Evolutionary conservation across 2,113 vertebrate species (phyloP), one percentile per base, ranked within the genome.

Genomic region (Plestiodon gilberti): DNA sequence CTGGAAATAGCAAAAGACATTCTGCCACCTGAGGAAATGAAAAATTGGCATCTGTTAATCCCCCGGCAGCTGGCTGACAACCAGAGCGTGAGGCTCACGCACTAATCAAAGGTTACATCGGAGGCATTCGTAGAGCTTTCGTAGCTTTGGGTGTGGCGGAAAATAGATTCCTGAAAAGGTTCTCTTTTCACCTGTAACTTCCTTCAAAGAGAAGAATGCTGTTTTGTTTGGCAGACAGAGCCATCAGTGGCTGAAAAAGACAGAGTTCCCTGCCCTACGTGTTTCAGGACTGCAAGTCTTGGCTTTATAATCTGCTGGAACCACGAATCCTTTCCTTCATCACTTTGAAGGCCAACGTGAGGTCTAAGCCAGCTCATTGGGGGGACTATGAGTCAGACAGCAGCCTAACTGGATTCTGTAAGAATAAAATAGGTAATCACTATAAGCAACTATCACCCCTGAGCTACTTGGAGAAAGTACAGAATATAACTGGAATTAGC

Each of bases 1-100:
- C 61, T 67, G 65, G 52, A 82, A 87, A 83, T 71, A 92, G 90
- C 61, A 87, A 81, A 10, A 89, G 74, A 79, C 76, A 75, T 79
- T 30, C 33, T 70, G 30, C 35, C 84, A 35, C 43, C 23, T 1
- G 1, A 28, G 83, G 64, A 0, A 0, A 33, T 83, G 43, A 48
- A 48, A 48, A 7, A 76, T 22, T 77, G 23, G 3, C 48, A 40
- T 70, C 52, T 13, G 52, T 52, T 80, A 57, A 11, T 52, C 69
- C 57, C 82, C 83, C 81, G 13, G 84, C 61, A 57, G 48, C 9
- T 78, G 23, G 28, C 0, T 22, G 75, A 78, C 62, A 55, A 78
- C 23, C 48, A 78, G 22, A 28, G 43, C 52, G 7, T 20, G 25
- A 81, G 28, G 22, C 5, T 13, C 23, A 65, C 62, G 23, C 79